Conservation (phyloP, 2,113 vertebrate species). For the Gymnobelideus leadbeateri region DNA sequence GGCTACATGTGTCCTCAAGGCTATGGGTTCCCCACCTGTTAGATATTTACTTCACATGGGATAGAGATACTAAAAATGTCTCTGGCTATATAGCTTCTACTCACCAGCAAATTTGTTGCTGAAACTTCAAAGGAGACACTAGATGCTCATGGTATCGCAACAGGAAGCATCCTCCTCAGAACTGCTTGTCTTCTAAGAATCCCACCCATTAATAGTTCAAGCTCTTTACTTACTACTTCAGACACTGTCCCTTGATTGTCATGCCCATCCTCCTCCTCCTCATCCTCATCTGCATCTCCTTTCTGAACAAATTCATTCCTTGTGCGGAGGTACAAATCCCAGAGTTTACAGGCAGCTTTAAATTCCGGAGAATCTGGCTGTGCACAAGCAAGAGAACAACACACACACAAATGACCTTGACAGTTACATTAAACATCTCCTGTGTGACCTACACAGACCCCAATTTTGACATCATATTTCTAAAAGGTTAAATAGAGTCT, state of each 20-base stretch:
- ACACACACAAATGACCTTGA: background rate
- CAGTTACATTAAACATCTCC: background rate
- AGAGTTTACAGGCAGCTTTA: slow-evolving; percentile 96
- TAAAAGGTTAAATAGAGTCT: background rate
- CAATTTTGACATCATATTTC: background rate
- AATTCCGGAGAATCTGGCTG: slow-evolving; percentile 95
- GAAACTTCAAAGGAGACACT: background rate
- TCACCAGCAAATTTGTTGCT: background rate
- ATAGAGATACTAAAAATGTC: background rate
- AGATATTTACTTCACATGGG: background rate
- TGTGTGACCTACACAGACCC: background rate
- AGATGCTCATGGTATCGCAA: background rate
- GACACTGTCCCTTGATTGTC: slow-evolving; percentile 90
- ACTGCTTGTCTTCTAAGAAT: background rate
- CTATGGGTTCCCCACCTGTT: too few species aligned
- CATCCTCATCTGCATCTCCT: slow-evolving; percentile 95
- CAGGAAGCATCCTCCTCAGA: background rate
- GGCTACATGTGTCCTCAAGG: too few species aligned
- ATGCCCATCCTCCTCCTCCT: slow-evolving; percentile 93
- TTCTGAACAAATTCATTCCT: slow-evolving; percentile 98
- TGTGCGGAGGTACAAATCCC: slow-evolving; percentile 97
- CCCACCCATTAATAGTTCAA: background rate
- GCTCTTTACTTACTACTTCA: slow-evolving; percentile 91
- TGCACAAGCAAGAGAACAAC: slow-evolving; percentile 63
- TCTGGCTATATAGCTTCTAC: background rate